phyloP scores from a whole-genome alignment of 1,140 invertebrate genomes.

The Aphidius ervi region DNA sequence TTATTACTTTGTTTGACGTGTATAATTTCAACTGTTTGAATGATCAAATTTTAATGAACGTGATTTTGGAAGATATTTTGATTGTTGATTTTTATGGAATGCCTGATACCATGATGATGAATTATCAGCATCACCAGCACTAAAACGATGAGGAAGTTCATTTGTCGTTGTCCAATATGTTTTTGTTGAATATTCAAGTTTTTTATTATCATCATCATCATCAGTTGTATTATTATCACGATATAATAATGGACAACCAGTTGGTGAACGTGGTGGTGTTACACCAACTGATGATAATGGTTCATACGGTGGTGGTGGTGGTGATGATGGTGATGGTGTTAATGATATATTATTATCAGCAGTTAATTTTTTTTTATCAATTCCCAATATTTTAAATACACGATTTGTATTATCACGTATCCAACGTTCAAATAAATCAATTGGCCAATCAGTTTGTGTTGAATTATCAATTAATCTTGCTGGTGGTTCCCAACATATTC shows the following conservation, averaged over 20 bases:
- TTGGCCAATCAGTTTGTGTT: constrained; percentile 54
- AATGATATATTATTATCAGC: constrained; percentile 35
- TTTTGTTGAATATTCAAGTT: constrained; percentile 24
- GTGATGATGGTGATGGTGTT: constrained; percentile 40
- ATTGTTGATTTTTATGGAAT: constrained; percentile 27
- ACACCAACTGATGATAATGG: constrained; percentile 39
- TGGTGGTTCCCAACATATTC: constrained; percentile 65
- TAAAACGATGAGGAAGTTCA: constrained; percentile 41
- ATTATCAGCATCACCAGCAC: constrained; percentile 48
- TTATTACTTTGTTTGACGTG: too few relatives aligned
- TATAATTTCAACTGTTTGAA: constrained; percentile 36
- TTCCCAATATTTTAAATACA: constrained; percentile 52
- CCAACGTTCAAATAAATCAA: constrained; percentile 47
- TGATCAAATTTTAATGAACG: constrained; percentile 43
- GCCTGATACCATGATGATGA: constrained; percentile 33
- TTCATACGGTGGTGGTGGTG: constrained; percentile 44
- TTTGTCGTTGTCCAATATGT: constrained; percentile 33
- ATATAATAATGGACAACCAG: constrained; percentile 25
- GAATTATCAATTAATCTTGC: constrained; percentile 36
- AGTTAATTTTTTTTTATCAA: constrained; percentile 48
- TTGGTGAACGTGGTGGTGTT: constrained; percentile 38
- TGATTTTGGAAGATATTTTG: constrained; percentile 36
- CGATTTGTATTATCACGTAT: constrained; percentile 50
- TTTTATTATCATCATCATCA: background rate
- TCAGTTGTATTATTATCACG: background rate